phyloP scores from a whole-genome alignment of 2,113 vertebrate species.

The Leucopsar rothschildi region DNA sequence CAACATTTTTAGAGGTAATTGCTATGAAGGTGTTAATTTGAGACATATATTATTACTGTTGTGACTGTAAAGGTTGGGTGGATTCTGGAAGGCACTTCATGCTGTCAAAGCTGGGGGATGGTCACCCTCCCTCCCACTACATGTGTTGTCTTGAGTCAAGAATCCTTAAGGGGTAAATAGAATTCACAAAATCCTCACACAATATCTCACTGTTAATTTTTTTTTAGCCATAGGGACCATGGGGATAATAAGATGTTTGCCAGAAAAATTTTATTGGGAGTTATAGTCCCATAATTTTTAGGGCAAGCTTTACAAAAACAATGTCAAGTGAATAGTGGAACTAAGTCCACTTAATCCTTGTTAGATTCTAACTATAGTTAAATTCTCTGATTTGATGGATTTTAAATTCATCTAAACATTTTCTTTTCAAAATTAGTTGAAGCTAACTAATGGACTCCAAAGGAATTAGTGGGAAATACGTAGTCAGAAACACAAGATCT shows the following conservation, averaged over 20 bases:
- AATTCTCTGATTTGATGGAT: not conserved
- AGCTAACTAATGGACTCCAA: not conserved
- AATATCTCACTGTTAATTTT: not conserved
- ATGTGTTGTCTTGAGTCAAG: not conserved
- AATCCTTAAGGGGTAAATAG: not conserved
- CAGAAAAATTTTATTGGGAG: not conserved
- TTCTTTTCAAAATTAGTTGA: not conserved
- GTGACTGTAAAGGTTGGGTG: not conserved
- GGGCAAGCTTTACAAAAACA: not conserved
- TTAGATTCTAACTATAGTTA: not conserved
- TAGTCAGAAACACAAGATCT: not conserved
- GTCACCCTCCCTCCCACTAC: not conserved
- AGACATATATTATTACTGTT: not conserved
- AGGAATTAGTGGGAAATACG: not conserved
- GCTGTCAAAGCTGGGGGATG: not conserved
- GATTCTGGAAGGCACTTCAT: not conserved
- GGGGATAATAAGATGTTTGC: not conserved
- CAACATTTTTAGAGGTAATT: not conserved
- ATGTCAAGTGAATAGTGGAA: not conserved
- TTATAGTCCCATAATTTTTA: not conserved
- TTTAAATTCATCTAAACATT: not conserved
- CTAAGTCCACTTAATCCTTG: not conserved
- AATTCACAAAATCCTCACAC: not conserved
- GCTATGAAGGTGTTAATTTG: not conserved
- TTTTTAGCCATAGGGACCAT: not conserved